These are phyloP conservation scores for Eupleurogrammus muticus DNA, from an alignment of 2,797 vertebrate genomes.

Conservation along the genomic window DNA sequence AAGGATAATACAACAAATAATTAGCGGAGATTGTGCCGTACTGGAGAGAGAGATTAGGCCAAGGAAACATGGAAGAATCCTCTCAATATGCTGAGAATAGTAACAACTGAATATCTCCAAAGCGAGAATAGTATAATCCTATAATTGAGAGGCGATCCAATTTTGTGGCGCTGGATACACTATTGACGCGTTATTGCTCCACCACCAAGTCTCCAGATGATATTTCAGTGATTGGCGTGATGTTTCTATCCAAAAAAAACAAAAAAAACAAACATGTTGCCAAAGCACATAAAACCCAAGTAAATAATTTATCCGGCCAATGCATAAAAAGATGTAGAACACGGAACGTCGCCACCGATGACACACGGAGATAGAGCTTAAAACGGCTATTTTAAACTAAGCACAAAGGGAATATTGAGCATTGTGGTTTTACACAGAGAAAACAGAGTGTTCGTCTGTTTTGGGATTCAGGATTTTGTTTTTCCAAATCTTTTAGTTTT, in stretches of 20 bases:
- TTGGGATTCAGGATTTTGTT: not conserved
- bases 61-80: conserved; percentile 28
- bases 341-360: not conserved
- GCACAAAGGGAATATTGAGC: not conserved
- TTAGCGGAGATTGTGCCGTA: conserved; percentile 39
- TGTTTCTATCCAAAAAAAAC: conserved; percentile 3
- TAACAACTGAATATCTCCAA: conserved; percentile 33
- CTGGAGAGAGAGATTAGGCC: conserved; percentile 1
- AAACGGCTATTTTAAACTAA: not conserved
- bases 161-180: conserved; percentile 28
- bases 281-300: not conserved
- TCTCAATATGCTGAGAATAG: conserved; percentile 48
- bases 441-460: not conserved
- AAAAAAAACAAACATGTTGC: conserved; percentile 27
- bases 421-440: not conserved
- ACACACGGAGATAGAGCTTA: not conserved
- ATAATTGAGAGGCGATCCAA: conserved; percentile 43
- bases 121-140: conserved; percentile 45
- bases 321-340: not conserved
- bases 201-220: conserved; percentile 10
- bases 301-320: conserved; percentile 4
- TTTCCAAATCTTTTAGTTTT: too few relatives aligned
- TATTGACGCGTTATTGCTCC: conserved; percentile 26
- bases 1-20: conserved; percentile 57
- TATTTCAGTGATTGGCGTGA: not conserved